Base-by-base conservation (phyloP, 1,140 invertebrate genomes). In the Dendrolimus punctatus region DNA sequence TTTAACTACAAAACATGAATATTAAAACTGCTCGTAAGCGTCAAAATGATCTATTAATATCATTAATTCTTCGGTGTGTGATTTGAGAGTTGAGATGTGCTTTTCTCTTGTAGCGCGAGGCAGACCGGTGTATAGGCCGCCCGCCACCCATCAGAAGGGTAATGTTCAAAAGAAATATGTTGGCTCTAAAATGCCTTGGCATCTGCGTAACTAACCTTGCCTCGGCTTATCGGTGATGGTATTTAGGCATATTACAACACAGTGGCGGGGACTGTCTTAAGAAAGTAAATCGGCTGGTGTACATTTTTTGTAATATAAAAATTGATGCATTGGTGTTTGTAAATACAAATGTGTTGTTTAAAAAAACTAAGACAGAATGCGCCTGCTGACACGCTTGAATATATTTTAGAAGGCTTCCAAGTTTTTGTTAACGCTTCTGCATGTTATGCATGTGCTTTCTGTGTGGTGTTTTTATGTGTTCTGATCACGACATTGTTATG, bases 111-210 rank as follows among this genome's bases (percentile, higher is more conserved):
- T 85, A 85, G 82, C 68, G 58, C 72, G 69, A 65, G 76, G 57
- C 68, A 74, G 81, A 63, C 70, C 67, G 64, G 62, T 61, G 65
- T 83, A 82, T 71, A 77, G 64, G 74, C 75, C 71, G 77, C 82
- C 82, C 59, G 59, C 77, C 64, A 85, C 73, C 56, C 81, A 85
- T 71, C 80, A 83, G 61, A 83, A 77, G 81, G 82, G 80, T 83
- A 85, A 85, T 57, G 78, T 85, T 78, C 36, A 68, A 62, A 68
- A 65, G 66, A 65, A 62, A 66, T 68, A 59, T 66, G 62, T 58
- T 66, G 68, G 62, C 59, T 59, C 58, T 75, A 72, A 73, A 23
- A 23, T 23, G 3, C 23, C 62, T 52, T 64, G 61, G 63, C 64
- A 53, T 55, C 62, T 66, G 65, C 71, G 55, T 64, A 73, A 78